Conservation (phyloP, 1,140 invertebrate genomes). For the Brachionus koreanus region DNA sequence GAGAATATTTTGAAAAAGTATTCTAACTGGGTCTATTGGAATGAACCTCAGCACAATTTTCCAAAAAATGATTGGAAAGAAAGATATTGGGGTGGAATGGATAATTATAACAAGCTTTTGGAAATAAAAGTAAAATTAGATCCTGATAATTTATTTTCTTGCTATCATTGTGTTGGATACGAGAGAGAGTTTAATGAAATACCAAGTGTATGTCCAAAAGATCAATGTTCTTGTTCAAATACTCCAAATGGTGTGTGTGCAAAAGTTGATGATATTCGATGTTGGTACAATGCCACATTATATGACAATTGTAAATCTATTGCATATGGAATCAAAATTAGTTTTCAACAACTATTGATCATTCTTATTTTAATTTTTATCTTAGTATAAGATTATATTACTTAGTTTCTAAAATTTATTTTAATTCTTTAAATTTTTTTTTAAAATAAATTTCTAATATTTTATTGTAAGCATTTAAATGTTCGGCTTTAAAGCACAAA, state of each 20-base stretch:
- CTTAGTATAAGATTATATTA: too few species aligned
- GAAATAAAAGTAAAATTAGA: neutral
- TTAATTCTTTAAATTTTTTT: too few species aligned
- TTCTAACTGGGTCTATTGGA: conserved; percentile 2
- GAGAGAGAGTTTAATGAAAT: neutral
- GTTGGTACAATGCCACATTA: neutral
- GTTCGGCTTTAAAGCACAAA: too few species aligned
- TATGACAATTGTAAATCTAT: too few species aligned
- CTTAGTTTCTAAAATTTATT: too few species aligned
- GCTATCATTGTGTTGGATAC: conserved; percentile 3
- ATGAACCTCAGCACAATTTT: conserved; percentile 19
- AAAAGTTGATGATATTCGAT: neutral
- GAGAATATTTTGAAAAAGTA: conserved; percentile 5
- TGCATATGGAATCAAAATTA: too few species aligned
- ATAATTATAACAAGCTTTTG: neutral
- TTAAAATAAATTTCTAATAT: too few species aligned
- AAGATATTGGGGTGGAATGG: neutral
- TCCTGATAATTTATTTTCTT: neutral
- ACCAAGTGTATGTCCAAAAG: neutral
- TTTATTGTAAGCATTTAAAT: too few species aligned
- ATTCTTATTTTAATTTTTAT: too few species aligned
- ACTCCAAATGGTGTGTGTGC: neutral
- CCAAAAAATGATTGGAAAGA: neutral
- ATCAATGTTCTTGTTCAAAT: neutral
- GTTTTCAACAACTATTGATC: too few species aligned